Evolutionary conservation across 2,888 invertebrate species (phyloP).

Genomic region (Micoletzkya japonica): DNA sequence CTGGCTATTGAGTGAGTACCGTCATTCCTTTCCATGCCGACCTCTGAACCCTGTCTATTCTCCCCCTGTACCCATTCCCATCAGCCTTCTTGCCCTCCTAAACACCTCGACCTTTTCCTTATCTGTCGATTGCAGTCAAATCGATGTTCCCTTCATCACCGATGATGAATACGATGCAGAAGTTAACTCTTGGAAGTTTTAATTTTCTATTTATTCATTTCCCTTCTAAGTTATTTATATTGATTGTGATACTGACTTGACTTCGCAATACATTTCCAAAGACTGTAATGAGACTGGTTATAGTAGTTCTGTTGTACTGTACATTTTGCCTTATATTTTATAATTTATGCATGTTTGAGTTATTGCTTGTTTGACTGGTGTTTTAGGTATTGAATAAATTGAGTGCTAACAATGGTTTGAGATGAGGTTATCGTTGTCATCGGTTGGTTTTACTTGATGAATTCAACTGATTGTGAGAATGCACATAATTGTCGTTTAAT

Average conservation of each 20-base stretch:
- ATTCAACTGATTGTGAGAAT: too few species aligned
- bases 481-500: too few species aligned
- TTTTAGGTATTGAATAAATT: too few species aligned
- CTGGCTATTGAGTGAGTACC: constrained; percentile 46
- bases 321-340: constrained; percentile 5
- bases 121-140: constrained; percentile 40
- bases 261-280: not conserved
- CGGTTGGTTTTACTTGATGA: too few species aligned
- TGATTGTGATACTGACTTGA: not conserved
- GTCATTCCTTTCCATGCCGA: not conserved
- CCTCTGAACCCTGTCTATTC: not conserved
- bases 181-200: constrained; percentile 47
- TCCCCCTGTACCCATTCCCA: not conserved
- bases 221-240: too few species aligned
- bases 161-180: constrained; percentile 48
- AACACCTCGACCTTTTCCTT: not conserved
- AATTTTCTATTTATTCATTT: too few species aligned
- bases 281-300: not conserved
- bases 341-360: too few species aligned
- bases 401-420: too few species aligned
- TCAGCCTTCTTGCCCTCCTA: not conserved
- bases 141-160: constrained; percentile 49
- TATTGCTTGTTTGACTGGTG: too few species aligned
- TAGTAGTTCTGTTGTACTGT: constrained; percentile 19
- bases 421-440: too few species aligned